A percentile compares a stretch with the other conserved stretches of the same genome.
These are phyloP conservation scores for Anguilla marmorata DNA, from an alignment of 2,797 vertebrate genomes.

Conservation along the genomic window DNA sequence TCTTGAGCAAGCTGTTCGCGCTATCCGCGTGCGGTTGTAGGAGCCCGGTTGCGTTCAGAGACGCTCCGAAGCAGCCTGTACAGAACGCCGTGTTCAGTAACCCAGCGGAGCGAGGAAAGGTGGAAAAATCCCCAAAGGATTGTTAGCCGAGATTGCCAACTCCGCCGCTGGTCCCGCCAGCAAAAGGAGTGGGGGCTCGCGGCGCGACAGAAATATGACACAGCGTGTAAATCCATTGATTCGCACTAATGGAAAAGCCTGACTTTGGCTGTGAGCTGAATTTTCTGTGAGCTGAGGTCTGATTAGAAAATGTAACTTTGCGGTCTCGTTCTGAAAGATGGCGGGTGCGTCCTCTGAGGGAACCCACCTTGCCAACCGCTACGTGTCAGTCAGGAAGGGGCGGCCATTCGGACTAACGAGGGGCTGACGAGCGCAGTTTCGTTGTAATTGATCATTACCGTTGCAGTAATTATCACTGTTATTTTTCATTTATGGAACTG, in stretches of 20 bases:
- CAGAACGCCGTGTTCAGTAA: constrained; percentile 50
- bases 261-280: not conserved
- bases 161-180: constrained; percentile 32
- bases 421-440: constrained; percentile 57
- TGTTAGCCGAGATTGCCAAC: constrained; percentile 50
- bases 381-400: not conserved
- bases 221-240: constrained; percentile 17
- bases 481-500: constrained; percentile 62
- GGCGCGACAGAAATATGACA: not conserved
- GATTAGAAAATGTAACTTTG: not conserved
- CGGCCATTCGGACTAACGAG: constrained; percentile 34
- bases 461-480: constrained; percentile 61
- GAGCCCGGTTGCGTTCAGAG: not conserved
- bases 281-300: not conserved
- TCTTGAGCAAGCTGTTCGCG: not conserved
- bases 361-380: not conserved
- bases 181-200: not conserved
- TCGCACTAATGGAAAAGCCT: not conserved
- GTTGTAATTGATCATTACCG: constrained; percentile 65
- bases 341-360: constrained; percentile 28
- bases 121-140: constrained; percentile 45
- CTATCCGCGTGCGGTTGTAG: not conserved
- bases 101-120: constrained; percentile 45
- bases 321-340: constrained; percentile 33
- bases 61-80: not conserved